phyloP scores from a whole-genome alignment of 2,113 vertebrate genomes.

The Crotalus viridis region DNA sequence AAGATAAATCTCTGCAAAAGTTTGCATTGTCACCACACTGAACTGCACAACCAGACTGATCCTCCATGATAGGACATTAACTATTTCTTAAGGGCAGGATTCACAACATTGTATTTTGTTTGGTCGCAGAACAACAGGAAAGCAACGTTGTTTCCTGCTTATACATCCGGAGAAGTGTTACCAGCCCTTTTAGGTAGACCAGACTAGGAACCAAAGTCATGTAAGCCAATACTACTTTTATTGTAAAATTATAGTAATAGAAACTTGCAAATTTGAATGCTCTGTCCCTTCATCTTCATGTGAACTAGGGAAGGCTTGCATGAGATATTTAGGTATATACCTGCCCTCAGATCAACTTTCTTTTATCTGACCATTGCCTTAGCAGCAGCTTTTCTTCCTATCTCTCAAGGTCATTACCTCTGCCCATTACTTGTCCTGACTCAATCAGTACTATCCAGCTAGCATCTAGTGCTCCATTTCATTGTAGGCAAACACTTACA shows the following conservation, averaged over 20 bases:
- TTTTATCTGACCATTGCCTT: no score
- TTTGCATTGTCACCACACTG: background rate
- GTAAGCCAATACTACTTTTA: background rate
- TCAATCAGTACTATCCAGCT: no score
- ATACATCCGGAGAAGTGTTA: background rate
- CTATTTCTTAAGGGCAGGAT: background rate
- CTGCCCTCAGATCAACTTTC: no score
- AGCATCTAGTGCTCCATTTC: no score
- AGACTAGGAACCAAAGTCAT: background rate
- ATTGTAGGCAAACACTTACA: no score
- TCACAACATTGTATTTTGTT: background rate
- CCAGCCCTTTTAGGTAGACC: background rate
- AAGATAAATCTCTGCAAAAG: background rate
- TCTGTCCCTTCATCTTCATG: no score
- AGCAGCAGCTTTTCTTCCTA: no score
- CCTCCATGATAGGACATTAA: background rate
- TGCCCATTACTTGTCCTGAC: no score
- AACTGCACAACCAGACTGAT: background rate
- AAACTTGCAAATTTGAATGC: no score
- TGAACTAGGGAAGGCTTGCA: no score
- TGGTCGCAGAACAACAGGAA: background rate
- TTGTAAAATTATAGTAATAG: background rate
- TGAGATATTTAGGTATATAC: no score
- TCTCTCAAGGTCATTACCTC: no score
- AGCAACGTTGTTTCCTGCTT: background rate